Base-by-base conservation (phyloP, 2,888 invertebrate genomes). In the Noctua comes region DNA sequence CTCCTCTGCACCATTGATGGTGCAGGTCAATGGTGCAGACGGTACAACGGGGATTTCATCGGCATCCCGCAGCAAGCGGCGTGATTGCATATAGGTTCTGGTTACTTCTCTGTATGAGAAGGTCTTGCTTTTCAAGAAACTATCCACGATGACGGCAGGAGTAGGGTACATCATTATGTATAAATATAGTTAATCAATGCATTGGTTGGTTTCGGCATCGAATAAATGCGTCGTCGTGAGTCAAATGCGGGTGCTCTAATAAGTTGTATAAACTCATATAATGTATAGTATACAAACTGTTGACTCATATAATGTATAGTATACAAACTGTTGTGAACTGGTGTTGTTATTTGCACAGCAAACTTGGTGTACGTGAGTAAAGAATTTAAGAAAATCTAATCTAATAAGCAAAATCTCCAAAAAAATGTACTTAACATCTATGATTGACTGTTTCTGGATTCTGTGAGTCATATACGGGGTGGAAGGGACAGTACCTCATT, bases 281-380 rank as follows among this genome's bases (percentile, higher is more conserved):
- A 11, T 43, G 10, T 1, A 36, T 18, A 24, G 11, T 2, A 36
- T 18, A 18, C 7, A 46, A 36, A 48, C 40, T 18, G 2, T 84
- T 79, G 16, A 27, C 31, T 66, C 54, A 71, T 16, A 43, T 8
- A 43, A 11, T 43, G 10, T 1, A 36, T 18, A 24, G 11, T 2
- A 36, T 18, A 18, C 7, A 46, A 36, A 48, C 40, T 18, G 2
- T 84, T 79, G 16, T n/a, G n/a, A n/a, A 27, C 31, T n/a, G n/a
- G n/a, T n/a, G n/a, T n/a, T n/a, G n/a, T n/a, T 64, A 54, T 82
- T 76, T 54, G 54, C 27, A 21, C 11, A 59, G 6, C 4, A 43
- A 43, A 43, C 69, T 65, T 66, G 36, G 36, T 24, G 36, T 31
- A 54, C 51, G 65, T 70, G 70, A 51, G 59, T 62, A 62, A 79